Base-by-base conservation (phyloP, 2,888 invertebrate genomes). In the Cataglyphis altisquamis region DNA sequence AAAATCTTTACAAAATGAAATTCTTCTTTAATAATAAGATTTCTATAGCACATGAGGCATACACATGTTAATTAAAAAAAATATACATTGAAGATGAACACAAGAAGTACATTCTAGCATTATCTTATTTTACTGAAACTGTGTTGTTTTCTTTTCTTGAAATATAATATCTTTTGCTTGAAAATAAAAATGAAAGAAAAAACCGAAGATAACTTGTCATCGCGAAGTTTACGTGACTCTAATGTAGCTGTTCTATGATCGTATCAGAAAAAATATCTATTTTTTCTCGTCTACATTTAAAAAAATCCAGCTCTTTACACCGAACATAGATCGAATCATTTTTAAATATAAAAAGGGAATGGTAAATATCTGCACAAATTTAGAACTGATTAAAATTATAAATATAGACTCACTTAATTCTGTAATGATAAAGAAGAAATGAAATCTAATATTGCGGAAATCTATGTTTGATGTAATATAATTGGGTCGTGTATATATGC, bases 351-450 rank as follows among this genome's bases (percentile, higher is more conserved):
- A 29, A 45, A 45, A 32, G 18, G 21, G 10, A 36, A 41, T 41
- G 32, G 60, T 60, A 55, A 45, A 60, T 75, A 66, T 3, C 32
- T 52, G 52, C 36, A 48, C 48, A 64, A 64, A 64, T 64, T n/a
- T 25, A 15, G 18, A 15, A 68, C 10, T 52, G 29, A 52, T 64
- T 64, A 64, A 60, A 52, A 64, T 52, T 55, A 25, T 64, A 64
- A 52, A 64, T 18, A 55, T 52, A 48, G 10, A 18, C 63, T 55
- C 63, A 74, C 36, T 62, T 82, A 84, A 88, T 88, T 83, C 83
- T 66, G 68, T 45, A 39, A 75, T 36, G 41, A 45, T 6, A 32
- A 36, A 48, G 48, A 48, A 18, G 21, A 60, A 39, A 64, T 36
- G 39, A 57, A 70, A 72, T 70, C 60, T 62, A 45, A 18, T 60